Base-by-base conservation (phyloP, 2,888 invertebrate species). In the Lasioglossum pauxillum region DNA sequence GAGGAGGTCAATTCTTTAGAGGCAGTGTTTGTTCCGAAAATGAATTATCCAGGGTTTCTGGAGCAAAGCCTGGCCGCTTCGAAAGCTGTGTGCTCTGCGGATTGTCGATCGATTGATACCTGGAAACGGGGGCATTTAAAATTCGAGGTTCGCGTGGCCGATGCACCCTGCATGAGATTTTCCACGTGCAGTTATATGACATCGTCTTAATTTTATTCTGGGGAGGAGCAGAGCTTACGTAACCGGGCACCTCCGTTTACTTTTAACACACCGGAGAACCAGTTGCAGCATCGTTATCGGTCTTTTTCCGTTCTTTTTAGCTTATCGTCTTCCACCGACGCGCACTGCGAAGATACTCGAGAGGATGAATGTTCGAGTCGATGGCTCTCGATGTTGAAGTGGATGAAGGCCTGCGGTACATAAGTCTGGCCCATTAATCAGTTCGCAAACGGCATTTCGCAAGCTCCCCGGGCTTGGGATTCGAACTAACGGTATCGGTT, bases 361-460 rank as follows among this genome's bases (percentile, higher is more conserved):
- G 88, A 82, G 88, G 90, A 90, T 90, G 87, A 84, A 90, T 90
- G 89, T 89, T 85, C 83, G 85, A 90, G 81, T 87, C 85, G 88
- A 86, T 90, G 90, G 91, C 82, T 79, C 90, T 90, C 90, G 90
- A 90, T 90, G 86, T 57, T 90, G 84, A 91, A 90, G 91, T 89
- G 86, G 91, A 90, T 90, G 88, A 88, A 90, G 86, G 86, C 83
- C 81, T 89, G 88, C 83, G 88, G 88, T 90, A 91, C 91, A 90
- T 92, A 92, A 92, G 89, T 87, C 86, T 85, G 88, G 88, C 84
- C 89, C 92, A 92, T 91, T 91, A 92, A 90, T 91, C 91, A 91
- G 89, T 78, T 83, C 72, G 87, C 88, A 91, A 91, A 91, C 88
- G 91, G 91, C 82, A 91, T 90, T 90, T 89, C 90, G 90, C 90